Evolutionary conservation across 2,113 vertebrate genomes (phyloP).

Genomic region (Sinocyclocheilus anshuiensis): DNA sequence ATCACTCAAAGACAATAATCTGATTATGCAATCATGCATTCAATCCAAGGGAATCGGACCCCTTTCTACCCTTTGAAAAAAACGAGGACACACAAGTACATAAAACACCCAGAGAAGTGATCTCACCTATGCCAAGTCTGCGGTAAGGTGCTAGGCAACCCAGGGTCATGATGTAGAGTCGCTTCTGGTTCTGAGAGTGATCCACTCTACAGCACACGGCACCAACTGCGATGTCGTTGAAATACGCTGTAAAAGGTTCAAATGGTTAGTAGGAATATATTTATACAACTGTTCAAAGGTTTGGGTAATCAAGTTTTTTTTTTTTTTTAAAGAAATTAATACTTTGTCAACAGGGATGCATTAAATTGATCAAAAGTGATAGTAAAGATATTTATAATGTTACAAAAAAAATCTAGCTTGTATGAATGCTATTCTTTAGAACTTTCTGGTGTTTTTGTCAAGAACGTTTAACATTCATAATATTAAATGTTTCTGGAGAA

Average conservation of each 20-base stretch:
- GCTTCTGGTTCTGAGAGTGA: constrained; percentile 99
- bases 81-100: background rate
- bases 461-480: background rate
- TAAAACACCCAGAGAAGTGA: background rate
- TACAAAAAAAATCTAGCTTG: background rate
- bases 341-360: too few species aligned
- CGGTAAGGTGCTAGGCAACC: constrained; percentile 98
- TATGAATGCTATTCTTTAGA: background rate
- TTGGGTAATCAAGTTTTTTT: too few species aligned
- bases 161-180: constrained; percentile 99
- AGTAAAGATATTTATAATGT: background rate
- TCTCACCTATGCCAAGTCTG: constrained; percentile 96
- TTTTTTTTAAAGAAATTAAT: too few species aligned
- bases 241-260: constrained; percentile 84
- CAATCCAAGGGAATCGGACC: background rate
- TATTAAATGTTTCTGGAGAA: background rate
- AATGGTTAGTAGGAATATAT: background rate
- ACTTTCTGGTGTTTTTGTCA: background rate
- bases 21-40: constrained; percentile 10
- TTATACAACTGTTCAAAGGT: background rate
- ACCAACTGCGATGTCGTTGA: constrained; percentile 98
- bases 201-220: constrained; percentile 99
- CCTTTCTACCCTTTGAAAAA: background rate
- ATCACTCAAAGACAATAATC: background rate
- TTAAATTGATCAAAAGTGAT: background rate